These are phyloP conservation scores for Podarcis cretensis DNA, from an alignment of 2,113 vertebrate species.

Conservation along the genomic window DNA sequence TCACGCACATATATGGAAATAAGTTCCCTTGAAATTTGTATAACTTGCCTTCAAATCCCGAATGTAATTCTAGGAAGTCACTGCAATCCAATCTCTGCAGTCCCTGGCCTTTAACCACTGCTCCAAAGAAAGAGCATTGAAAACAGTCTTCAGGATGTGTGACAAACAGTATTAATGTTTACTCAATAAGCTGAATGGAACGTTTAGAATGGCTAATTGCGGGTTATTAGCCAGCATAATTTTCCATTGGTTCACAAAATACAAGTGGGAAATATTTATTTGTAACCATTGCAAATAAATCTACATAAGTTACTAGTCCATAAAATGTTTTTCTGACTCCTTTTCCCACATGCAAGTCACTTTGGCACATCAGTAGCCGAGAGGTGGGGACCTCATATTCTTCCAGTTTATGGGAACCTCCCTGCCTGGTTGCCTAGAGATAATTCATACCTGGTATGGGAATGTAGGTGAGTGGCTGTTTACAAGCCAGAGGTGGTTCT, in stretches of 20 bases:
- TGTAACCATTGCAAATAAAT: not conserved
- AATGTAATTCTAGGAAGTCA: not conserved
- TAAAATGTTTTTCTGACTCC: not conserved
- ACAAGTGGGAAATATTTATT: not conserved
- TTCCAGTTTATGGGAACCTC: not conserved
- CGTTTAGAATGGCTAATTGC: conserved; percentile 7
- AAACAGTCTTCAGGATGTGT: conserved; percentile 10
- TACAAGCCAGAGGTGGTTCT: conserved; percentile 9
- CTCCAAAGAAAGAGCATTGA: not conserved
- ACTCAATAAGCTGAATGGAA: not conserved
- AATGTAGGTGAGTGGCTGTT: not conserved
- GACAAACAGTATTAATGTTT: conserved; percentile 16
- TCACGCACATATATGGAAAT: too few species aligned
- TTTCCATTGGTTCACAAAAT: not conserved
- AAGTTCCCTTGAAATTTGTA: not conserved
- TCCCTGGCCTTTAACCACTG: not conserved
- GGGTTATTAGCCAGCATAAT: not conserved
- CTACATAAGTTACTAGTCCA: not conserved
- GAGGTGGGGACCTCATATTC: not conserved
- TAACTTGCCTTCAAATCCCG: not conserved
- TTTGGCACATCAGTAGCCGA: not conserved
- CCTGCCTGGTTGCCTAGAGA: not conserved
- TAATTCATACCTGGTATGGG: not conserved
- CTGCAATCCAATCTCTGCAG: not conserved
- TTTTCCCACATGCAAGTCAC: not conserved